These are phyloP conservation scores for Strix aluco DNA, from an alignment of 2,113 vertebrate genomes.

Conservation along the genomic window DNA sequence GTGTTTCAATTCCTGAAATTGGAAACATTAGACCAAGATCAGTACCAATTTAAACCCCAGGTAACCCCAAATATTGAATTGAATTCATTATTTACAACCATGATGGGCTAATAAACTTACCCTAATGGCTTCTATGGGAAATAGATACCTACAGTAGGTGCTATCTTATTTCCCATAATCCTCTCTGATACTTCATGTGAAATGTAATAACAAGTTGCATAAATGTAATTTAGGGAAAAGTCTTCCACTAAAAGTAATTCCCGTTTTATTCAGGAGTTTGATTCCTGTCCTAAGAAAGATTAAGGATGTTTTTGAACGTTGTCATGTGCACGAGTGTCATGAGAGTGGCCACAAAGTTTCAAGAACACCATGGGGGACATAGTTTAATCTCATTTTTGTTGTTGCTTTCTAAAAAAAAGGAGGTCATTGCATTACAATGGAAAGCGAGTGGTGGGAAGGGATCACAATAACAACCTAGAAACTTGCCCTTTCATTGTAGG, in stretches of 20 bases:
- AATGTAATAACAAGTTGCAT: constrained; percentile 22
- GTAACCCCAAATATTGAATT: constrained; percentile 59
- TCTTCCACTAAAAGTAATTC: neutral
- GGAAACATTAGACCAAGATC: constrained; percentile 44
- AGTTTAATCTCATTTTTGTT: neutral
- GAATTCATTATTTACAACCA: constrained; percentile 49
- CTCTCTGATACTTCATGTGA: neutral
- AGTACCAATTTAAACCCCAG: constrained; percentile 52
- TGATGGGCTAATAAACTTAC: constrained; percentile 15
- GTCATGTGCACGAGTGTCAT: neutral
- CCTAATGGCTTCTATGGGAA: neutral
- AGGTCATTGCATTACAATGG: neutral
- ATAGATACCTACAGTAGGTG: constrained; percentile 1
- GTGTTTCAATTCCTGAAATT: constrained; percentile 44
- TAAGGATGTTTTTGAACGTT: neutral
- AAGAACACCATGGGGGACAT: neutral
- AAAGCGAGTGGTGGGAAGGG: neutral
- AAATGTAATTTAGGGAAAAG: constrained; percentile 24
- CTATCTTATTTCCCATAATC: neutral
- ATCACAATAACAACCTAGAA: neutral
- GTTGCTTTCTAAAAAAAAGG: neutral
- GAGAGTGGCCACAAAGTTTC: neutral
- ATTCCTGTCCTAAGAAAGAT: neutral
- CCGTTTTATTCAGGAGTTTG: neutral
- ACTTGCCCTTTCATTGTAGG: neutral